Conservation (phyloP, 2,113 vertebrate species). For the Crypturellus undulatus region DNA sequence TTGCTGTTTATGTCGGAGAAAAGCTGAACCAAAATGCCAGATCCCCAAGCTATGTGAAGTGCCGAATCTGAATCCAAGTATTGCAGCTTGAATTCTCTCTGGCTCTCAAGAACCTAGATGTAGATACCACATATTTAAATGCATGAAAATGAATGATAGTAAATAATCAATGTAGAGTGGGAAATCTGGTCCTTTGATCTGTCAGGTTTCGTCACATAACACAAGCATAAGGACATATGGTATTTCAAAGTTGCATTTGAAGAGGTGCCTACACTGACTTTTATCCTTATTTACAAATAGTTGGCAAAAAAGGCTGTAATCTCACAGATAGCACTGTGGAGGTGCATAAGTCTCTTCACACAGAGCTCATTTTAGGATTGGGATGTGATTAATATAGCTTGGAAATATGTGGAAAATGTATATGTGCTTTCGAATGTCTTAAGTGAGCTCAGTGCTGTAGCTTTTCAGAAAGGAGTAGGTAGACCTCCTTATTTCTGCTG, state of each 20-base stretch:
- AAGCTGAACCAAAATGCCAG: slow-evolving; percentile 61
- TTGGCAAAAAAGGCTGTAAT: slow-evolving; percentile 66
- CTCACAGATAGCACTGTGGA: slow-evolving; percentile 41
- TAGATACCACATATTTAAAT: slow-evolving; percentile 73
- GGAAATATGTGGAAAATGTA: slow-evolving; percentile 38
- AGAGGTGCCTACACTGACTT: slow-evolving; percentile 67
- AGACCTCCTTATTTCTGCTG: slow-evolving; percentile 9
- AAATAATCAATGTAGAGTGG: slow-evolving; percentile 76
- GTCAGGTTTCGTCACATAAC: slow-evolving; percentile 73
- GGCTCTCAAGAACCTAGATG: slow-evolving; percentile 65
- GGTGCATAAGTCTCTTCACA: slow-evolving; percentile 24
- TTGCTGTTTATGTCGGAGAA: slow-evolving; percentile 52
- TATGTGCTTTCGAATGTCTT: background rate
- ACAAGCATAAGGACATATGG: slow-evolving; percentile 70
- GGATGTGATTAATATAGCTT: slow-evolving; percentile 29
- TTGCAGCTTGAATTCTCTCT: slow-evolving; percentile 68
- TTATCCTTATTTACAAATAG: slow-evolving; percentile 75
- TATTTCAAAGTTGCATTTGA: slow-evolving; percentile 74
- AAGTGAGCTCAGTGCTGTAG: background rate
- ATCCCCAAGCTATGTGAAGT: slow-evolving; percentile 66
- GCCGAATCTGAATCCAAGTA: slow-evolving; percentile 69
- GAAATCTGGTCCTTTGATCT: slow-evolving; percentile 75
- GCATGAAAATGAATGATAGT: slow-evolving; percentile 75
- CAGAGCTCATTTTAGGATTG: slow-evolving; percentile 49
- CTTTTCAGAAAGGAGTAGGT: slow-evolving; percentile 36